A percentile compares a stretch with the other conserved stretches of the same genome.
phyloP scores from a whole-genome alignment of 2,113 vertebrate genomes.

The Lamprotornis superbus region DNA sequence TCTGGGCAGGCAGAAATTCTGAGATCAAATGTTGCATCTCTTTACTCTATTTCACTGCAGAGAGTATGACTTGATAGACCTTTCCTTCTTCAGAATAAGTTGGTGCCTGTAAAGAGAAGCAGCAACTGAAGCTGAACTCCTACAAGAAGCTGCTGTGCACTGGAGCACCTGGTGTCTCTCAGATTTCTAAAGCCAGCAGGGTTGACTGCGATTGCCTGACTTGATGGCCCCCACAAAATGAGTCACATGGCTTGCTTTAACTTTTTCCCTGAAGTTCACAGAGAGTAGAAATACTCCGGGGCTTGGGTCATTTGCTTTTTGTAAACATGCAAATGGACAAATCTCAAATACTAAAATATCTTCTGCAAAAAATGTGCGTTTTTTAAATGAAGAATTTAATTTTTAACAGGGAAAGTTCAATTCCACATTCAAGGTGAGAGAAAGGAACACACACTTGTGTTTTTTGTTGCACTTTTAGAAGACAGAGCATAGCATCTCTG shows the following conservation, averaged over 20 bases:
- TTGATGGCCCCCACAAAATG: neutral
- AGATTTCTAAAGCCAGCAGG: neutral
- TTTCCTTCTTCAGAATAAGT: slow-evolving; percentile 37
- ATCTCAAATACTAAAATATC: neutral
- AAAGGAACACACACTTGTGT: neutral
- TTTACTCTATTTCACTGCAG: slow-evolving; percentile 19
- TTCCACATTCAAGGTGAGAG: neutral
- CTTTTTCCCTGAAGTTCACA: neutral
- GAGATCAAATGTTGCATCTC: slow-evolving; percentile 63
- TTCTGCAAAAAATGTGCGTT: neutral
- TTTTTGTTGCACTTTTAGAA: neutral
- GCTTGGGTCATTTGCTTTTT: neutral
- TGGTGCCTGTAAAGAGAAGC: slow-evolving; percentile 7
- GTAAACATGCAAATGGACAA: neutral
- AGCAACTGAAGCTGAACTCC: neutral
- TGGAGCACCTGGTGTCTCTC: neutral
- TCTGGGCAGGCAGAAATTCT: slow-evolving; percentile 37
- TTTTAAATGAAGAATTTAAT: neutral
- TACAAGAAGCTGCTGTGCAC: neutral
- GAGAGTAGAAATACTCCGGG: neutral
- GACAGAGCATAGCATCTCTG: neutral
- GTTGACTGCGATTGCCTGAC: neutral
- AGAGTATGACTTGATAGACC: slow-evolving; percentile 40
- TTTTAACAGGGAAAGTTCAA: neutral
- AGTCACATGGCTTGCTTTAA: neutral